These are phyloP conservation scores for Anthopleura sola DNA, from an alignment of 64 coral and sea anemone genomes.

Conservation along the genomic window DNA sequence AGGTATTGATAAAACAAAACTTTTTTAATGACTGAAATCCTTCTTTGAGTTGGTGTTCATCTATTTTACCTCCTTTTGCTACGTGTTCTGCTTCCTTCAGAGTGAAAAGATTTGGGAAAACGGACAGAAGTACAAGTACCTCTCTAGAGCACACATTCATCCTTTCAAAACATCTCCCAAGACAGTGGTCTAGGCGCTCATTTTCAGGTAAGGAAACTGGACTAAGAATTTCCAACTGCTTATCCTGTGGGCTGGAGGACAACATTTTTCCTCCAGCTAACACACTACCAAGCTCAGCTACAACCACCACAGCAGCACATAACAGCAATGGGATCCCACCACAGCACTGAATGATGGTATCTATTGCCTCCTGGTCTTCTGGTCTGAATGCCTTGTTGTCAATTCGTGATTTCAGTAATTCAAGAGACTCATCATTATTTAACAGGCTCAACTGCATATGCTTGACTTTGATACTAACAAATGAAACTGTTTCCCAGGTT, in stretches of 20 bases:
- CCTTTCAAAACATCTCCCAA: not conserved
- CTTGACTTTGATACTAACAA: not conserved
- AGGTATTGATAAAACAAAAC: not conserved
- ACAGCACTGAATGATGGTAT: not conserved
- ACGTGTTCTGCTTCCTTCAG: slow-evolving; percentile 9
- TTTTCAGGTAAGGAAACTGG: not conserved
- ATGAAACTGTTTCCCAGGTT: not conserved
- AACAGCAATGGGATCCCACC: slow-evolving; percentile 36
- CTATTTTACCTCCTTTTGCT: not conserved
- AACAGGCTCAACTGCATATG: slow-evolving; percentile 8
- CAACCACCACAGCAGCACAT: not conserved
- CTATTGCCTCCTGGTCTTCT: not conserved
- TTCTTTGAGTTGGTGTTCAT: not conserved
- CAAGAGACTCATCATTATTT: not conserved
- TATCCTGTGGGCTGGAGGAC: not conserved
- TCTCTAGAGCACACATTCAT: not conserved
- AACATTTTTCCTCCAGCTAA: not conserved
- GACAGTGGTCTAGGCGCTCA: not conserved
- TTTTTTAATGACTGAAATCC: not conserved
- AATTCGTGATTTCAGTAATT: slow-evolving; percentile 19
- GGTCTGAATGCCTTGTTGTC: not conserved
- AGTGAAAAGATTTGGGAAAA: slow-evolving; percentile 21
- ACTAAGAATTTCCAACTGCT: not conserved
- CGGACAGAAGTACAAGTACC: slow-evolving; percentile 23
- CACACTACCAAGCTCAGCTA: not conserved